Conservation (phyloP, 2,888 invertebrate species). For the Digitonthophagus gazella region DNA sequence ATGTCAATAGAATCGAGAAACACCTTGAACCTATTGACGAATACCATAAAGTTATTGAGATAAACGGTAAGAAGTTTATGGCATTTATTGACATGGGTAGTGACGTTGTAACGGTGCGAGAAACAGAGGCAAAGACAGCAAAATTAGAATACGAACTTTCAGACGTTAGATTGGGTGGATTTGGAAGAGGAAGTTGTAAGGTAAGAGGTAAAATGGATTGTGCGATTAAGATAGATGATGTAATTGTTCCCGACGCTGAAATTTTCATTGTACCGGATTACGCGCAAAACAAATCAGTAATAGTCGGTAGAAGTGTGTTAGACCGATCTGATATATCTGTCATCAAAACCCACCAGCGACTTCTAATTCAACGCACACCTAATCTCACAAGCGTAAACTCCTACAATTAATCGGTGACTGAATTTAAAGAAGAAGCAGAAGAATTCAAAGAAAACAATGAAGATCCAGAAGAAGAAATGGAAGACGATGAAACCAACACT, state of each 20-base stretch:
- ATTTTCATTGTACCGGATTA: constrained; percentile 24
- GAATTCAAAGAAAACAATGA: not conserved
- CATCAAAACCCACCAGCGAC: constrained; percentile 10
- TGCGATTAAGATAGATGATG: no score
- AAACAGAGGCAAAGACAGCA: constrained; percentile 5
- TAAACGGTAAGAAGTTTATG: constrained; percentile 18
- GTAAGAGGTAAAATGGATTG: constrained; percentile 17
- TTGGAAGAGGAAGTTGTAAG: constrained; percentile 24
- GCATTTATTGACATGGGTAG: constrained; percentile 25
- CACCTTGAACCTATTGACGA: constrained; percentile 13
- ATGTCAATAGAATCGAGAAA: not conserved
- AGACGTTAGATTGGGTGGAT: constrained; percentile 17
- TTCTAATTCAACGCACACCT: no score
- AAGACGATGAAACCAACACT: not conserved
- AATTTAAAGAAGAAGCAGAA: not conserved
- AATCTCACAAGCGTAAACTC: not conserved
- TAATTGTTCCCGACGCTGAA: constrained; percentile 16
- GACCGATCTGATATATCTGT: constrained; percentile 19
- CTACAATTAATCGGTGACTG: not conserved
- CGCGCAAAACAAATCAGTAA: constrained; percentile 21
- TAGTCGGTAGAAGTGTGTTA: constrained; percentile 23
- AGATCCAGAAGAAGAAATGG: not conserved
- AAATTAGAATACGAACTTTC: constrained; percentile 19
- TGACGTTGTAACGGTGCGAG: constrained; percentile 24
- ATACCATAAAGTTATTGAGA: constrained; percentile 18